These are phyloP conservation scores for Maniola jurtina DNA, from an alignment of 1,140 invertebrate species.

Conservation along the genomic window DNA sequence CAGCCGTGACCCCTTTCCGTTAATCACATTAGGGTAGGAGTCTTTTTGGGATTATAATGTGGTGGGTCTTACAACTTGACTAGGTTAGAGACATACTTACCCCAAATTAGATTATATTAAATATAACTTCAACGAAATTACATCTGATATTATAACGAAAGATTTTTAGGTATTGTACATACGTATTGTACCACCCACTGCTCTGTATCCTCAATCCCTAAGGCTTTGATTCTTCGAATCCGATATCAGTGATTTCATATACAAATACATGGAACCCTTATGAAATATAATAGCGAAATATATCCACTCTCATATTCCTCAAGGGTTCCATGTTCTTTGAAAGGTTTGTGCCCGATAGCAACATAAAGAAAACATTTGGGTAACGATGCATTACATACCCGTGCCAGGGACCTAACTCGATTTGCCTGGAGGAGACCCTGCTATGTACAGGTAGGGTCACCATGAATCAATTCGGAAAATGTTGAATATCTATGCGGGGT, in stretches of 20 bases:
- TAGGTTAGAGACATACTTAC: too few relatives aligned
- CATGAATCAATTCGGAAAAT: background rate
- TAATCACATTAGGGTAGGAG: too few relatives aligned
- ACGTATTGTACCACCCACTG: background rate
- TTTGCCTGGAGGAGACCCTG: conserved; percentile 13
- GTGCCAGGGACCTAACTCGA: conserved; percentile 11
- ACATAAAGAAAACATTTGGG: background rate
- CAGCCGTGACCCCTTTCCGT: too few relatives aligned
- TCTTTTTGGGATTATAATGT: too few relatives aligned
- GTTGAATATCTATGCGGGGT: too few relatives aligned
- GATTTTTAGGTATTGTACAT: background rate
- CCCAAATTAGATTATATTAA: too few relatives aligned
- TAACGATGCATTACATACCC: conserved; percentile 10
- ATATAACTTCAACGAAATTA: background rate
- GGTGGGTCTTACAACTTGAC: too few relatives aligned
- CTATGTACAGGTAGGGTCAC: background rate
- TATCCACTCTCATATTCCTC: background rate
- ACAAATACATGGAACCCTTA: background rate
- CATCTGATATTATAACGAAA: too few relatives aligned
- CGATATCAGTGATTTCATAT: background rate
- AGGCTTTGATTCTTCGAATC: background rate
- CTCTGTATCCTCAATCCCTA: background rate
- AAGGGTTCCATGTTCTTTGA: conserved; percentile 1
- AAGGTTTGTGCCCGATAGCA: conserved; percentile 4
- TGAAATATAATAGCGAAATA: conserved; percentile 1